Evolutionary conservation across 2,888 invertebrate genomes (phyloP).

Genomic region (Caenorhabditis macrosperma): DNA sequence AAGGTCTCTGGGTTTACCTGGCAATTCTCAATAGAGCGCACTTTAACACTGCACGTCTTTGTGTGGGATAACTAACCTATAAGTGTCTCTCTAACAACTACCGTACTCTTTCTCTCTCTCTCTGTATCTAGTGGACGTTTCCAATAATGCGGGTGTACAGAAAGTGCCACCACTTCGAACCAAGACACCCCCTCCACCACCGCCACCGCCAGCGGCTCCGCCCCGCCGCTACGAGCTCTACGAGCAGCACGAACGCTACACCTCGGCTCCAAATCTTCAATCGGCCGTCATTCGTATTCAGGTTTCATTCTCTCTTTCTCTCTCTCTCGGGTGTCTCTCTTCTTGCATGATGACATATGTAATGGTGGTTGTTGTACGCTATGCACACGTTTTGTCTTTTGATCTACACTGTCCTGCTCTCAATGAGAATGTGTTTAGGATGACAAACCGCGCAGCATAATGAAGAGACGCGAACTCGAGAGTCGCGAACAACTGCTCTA

Average conservation of each 20-base stretch:
- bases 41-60: too few species aligned
- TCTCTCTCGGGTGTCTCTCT: background rate
- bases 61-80: constrained; percentile 25
- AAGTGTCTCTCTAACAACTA: constrained; percentile 27
- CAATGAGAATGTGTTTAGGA: constrained; percentile 61
- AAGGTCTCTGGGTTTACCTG: too few species aligned
- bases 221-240: constrained; percentile 35
- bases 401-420: background rate
- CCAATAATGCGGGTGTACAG: constrained; percentile 24
- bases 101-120: constrained; percentile 6
- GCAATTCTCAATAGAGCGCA: constrained; percentile 4
- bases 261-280: constrained; percentile 58
- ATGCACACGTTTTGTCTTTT: constrained; percentile 3
- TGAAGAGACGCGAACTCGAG: constrained; percentile 76
- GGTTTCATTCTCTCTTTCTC: constrained; percentile 30
- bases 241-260: constrained; percentile 54
- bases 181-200: constrained; percentile 57
- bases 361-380: constrained; percentile 42
- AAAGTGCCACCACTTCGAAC: constrained; percentile 56
- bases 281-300: constrained; percentile 62
- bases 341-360: background rate
- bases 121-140: background rate
- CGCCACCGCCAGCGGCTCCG: constrained; percentile 47
- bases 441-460: constrained; percentile 75
- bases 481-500: constrained; percentile 73